These are phyloP conservation scores for Bergia sp. DNA, from an alignment of 92 coral and sea anemone species.

Conservation along the genomic window DNA sequence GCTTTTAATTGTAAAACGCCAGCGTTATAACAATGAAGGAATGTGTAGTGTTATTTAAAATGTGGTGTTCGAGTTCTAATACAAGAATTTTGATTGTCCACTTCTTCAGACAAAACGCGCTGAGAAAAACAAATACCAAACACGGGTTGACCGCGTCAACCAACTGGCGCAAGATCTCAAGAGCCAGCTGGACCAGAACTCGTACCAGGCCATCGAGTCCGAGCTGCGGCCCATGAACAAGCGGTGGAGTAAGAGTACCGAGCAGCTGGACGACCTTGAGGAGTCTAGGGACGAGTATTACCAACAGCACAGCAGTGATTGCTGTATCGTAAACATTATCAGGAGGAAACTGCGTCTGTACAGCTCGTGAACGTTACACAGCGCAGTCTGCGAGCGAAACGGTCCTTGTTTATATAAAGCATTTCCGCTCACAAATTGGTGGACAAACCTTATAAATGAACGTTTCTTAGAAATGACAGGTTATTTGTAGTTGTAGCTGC, in stretches of 20 bases:
- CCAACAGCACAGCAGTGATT: neutral
- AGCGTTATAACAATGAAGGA: neutral
- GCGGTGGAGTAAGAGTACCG: constrained; percentile 40
- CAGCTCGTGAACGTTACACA: neutral
- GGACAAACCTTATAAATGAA: neutral
- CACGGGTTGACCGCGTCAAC: constrained; percentile 25
- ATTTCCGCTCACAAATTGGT: neutral
- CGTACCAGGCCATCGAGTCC: constrained; percentile 23
- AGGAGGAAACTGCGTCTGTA: constrained; percentile 24
- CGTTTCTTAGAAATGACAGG: neutral
- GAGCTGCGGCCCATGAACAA: constrained; percentile 33
- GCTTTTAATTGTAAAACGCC: no score
- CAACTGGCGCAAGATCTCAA: constrained; percentile 33
- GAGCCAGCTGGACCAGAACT: constrained; percentile 22
- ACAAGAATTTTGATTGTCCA: neutral
- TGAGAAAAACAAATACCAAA: constrained; percentile 14
- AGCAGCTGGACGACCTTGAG: constrained; percentile 27
- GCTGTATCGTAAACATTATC: constrained; percentile 19
- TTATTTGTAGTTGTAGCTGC: neutral
- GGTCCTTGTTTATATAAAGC: neutral
- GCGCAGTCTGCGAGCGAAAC: neutral
- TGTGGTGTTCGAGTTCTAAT: neutral
- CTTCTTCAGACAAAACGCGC: constrained; percentile 8
- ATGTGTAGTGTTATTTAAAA: neutral
- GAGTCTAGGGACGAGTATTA: constrained; percentile 8